Percentiles rank a stretch among this genome's conserved stretches.
Conservation (phyloP, 2,888 invertebrate genomes). For the Aspidiotus destructor region DNA sequence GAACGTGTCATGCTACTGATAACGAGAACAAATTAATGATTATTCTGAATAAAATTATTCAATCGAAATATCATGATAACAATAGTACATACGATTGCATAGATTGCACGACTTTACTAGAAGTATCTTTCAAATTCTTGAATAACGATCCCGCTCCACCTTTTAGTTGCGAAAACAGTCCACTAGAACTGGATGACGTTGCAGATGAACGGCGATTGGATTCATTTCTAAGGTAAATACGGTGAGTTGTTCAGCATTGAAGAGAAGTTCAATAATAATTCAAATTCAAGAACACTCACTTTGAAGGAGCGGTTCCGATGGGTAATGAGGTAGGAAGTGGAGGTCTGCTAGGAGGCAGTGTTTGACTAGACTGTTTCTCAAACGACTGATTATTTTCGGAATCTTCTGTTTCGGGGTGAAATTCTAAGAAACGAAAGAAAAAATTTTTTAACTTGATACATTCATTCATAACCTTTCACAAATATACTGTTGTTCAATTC, state of each 20-base stretch:
- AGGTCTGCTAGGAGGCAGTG: conserved; percentile 40
- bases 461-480: too few species aligned
- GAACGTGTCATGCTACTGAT: conserved; percentile 63
- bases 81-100: conserved; percentile 66
- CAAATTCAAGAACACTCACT: not conserved
- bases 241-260: not conserved
- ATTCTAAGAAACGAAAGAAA: too few species aligned
- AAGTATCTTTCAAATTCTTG: conserved; percentile 90
- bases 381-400: not conserved
- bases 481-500: not conserved
- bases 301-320: not conserved
- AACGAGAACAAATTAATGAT: conserved; percentile 37
- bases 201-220: not conserved
- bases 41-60: not conserved
- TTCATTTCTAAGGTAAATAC: not conserved
- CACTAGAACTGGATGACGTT: conserved; percentile 5
- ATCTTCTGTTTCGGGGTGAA: too few species aligned
- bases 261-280: not conserved
- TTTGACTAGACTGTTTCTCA: conserved; percentile 26
- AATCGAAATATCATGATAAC: not conserved
- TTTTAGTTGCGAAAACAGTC: conserved; percentile 69
- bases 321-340: conserved; percentile 36
- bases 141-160: conserved; percentile 89
- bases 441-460: too few species aligned
- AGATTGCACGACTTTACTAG: conserved; percentile 92